A percentile compares a stretch with the other conserved stretches of the same genome.
These are phyloP conservation scores for Gnatocerus cornutus DNA, from an alignment of 2,888 invertebrate genomes.

Conservation along the genomic window DNA sequence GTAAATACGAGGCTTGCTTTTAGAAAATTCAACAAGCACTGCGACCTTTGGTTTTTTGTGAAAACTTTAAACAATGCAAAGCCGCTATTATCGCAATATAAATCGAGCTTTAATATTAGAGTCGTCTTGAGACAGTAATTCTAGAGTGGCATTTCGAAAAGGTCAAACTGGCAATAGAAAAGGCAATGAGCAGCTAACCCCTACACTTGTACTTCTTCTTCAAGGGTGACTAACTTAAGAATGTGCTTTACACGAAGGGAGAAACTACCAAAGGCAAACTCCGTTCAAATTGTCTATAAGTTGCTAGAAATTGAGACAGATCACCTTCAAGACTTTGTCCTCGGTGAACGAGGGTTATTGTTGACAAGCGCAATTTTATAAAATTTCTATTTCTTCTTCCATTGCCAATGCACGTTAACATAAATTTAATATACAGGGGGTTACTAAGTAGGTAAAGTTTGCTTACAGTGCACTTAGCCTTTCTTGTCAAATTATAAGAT, in stretches of 20 bases:
- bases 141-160: slow-evolving; percentile 63
- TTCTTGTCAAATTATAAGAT: too few relatives aligned
- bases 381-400: too few relatives aligned
- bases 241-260: not conserved
- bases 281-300: too few relatives aligned
- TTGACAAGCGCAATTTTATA: too few relatives aligned
- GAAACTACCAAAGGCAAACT: not conserved
- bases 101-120: slow-evolving; percentile 46
- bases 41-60: slow-evolving; percentile 33
- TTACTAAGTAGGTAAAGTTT: too few relatives aligned
- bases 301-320: not conserved
- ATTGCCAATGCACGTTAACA: too few relatives aligned
- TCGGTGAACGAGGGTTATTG: too few relatives aligned
- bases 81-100: slow-evolving; percentile 24
- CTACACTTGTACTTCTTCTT: slow-evolving; percentile 66
- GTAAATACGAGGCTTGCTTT: slow-evolving; percentile 14
- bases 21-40: slow-evolving; percentile 25
- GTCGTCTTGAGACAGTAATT: slow-evolving; percentile 57
- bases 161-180: slow-evolving; percentile 62
- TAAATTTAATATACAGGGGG: too few relatives aligned
- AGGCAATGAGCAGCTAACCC: slow-evolving; percentile 66
- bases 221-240: slow-evolving; percentile 62
- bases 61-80: slow-evolving; percentile 31
- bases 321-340: not conserved
- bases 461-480: too few relatives aligned